phyloP scores from a whole-genome alignment of 2,888 invertebrate genomes.

The Coenonympha glycerion region DNA sequence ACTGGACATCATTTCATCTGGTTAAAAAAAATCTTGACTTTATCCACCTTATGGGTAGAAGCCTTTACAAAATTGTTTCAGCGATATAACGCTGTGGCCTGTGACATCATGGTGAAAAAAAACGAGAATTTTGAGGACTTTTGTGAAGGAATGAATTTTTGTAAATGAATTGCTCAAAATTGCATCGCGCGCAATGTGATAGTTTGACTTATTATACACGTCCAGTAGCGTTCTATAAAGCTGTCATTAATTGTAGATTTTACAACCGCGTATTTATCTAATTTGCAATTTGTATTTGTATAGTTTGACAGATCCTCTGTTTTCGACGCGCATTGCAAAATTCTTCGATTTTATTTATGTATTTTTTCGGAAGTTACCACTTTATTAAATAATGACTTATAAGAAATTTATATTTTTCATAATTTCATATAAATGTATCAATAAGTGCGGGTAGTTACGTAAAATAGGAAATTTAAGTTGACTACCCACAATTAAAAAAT shows the following conservation, averaged over 20 bases:
- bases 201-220: slow-evolving; percentile 38
- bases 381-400: not conserved
- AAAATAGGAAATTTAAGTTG: too few species aligned
- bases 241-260: slow-evolving; percentile 17
- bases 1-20: too few species aligned
- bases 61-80: too few species aligned
- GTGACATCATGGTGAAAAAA: too few species aligned
- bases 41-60: too few species aligned
- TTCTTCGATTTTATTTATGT: not conserved
- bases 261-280: not conserved
- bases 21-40: too few species aligned
- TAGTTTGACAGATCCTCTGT: not conserved
- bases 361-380: not conserved
- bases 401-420: not conserved
- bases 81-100: too few species aligned
- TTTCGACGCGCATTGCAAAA: not conserved
- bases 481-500: too few species aligned
- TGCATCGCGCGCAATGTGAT: slow-evolving; percentile 45
- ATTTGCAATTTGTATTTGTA: not conserved
- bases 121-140: slow-evolving; percentile 26
- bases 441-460: not conserved
- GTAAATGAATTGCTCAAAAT: slow-evolving; percentile 54
- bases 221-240: slow-evolving; percentile 34
- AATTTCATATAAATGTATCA: not conserved
- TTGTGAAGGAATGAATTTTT: slow-evolving; percentile 16